Evolutionary conservation across 2,797 vertebrate genomes (phyloP), one percentile per base, ranked within the genome.

Genomic region (Ctenosaura bakeri): DNA sequence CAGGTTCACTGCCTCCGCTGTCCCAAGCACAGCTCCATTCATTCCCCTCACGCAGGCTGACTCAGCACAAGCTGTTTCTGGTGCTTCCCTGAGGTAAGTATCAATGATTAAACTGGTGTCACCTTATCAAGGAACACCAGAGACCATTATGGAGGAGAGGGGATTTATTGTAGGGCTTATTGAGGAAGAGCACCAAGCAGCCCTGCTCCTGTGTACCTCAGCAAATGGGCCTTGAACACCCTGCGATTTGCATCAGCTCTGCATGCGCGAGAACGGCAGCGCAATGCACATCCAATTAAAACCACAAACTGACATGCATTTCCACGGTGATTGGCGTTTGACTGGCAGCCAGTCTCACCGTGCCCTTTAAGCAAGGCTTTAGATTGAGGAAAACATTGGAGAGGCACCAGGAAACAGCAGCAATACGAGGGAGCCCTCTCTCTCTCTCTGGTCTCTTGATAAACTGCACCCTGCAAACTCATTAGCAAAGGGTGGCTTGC

Each of bases 301-400:
- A 92, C 69, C 84, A 38, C 84, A 78, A 88, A 91, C 93, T 92
- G 95, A 94, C 95, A 94, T 9, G 64, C 91, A 0, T 54, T 46
- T 91, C 89, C 50, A 90, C 71, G 46, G 89, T 88, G 95, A 96
- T 0, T 94, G 95, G 94, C 96, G 73, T 80, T 92, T 94, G 96
- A 96, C 92, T 95, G 95, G 95, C 95, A 95, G 94, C 85, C 89
- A 91, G 81, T 85, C 88, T 88, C 89, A 83, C 92, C 38, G 59
- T 94, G 94, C 92, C 94, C 95, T 95, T 95, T 95, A 93, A 95
- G 94, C 89, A 94, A 92, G 88, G 90, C 59, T 95, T 85, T 90
- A 92, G 94, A 95, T 92, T 90, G 86, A 93, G 93, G 88, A 92
- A 95, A 94, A 86, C 94, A 95, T 92, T 91, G 94, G 93, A 90